These are phyloP conservation scores for Blera fallax DNA, from an alignment of 2,888 invertebrate genomes.

Conservation along the genomic window DNA sequence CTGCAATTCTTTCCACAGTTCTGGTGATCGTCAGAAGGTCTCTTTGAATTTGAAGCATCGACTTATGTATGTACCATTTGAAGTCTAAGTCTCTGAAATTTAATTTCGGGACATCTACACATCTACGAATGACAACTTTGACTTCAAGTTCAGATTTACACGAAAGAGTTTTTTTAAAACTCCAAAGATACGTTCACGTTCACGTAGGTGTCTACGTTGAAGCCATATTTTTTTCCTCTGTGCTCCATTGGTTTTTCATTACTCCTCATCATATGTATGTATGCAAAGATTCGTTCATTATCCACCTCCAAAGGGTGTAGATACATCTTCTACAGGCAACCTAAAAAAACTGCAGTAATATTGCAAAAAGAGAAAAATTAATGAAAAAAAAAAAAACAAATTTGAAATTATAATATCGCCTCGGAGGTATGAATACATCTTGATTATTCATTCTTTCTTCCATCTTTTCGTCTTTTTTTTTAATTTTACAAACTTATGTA, in stretches of 20 bases:
- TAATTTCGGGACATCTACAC: too few species aligned
- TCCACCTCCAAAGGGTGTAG: conserved; percentile 24
- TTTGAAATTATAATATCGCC: conserved; percentile 61
- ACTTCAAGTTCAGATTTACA: too few species aligned
- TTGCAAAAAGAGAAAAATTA: too few species aligned
- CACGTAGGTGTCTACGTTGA: neutral
- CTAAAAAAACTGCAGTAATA: conserved; percentile 17
- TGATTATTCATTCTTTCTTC: conserved; percentile 55
- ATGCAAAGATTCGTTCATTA: conserved; percentile 22
- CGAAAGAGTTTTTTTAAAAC: too few species aligned
- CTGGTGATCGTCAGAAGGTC: too few species aligned
- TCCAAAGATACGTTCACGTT: too few species aligned
- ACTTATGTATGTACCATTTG: too few species aligned
- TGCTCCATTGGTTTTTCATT: neutral
- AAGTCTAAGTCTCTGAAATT: too few species aligned
- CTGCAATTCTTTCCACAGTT: too few species aligned
- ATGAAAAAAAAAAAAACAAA: conserved; percentile 23
- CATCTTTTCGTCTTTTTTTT: conserved; percentile 3
- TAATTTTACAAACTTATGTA: conserved; percentile 9
- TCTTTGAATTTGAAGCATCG: too few species aligned
- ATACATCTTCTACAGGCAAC: neutral
- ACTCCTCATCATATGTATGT: neutral
- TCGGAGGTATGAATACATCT: conserved; percentile 55
- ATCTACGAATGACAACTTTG: too few species aligned
- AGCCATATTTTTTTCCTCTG: neutral